These are phyloP conservation scores for Portunus trituberculatus DNA, from an alignment of 1,140 invertebrate species.

Conservation along the genomic window DNA sequence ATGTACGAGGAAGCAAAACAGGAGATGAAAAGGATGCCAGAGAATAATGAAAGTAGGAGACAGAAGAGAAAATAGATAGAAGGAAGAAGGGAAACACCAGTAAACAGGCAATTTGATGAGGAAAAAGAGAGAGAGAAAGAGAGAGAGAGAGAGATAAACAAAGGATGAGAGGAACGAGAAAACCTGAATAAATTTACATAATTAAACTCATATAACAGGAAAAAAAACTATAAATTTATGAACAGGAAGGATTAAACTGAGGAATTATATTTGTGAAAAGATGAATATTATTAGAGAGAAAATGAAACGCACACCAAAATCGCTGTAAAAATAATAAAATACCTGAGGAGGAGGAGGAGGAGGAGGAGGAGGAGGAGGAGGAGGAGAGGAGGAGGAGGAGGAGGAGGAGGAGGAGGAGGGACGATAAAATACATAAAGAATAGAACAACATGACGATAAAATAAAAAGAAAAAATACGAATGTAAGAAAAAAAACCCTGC, in stretches of 20 bases:
- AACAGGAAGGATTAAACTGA: background rate
- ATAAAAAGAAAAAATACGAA: background rate
- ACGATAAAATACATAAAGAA: too few species aligned
- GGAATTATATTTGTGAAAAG: background rate
- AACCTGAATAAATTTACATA: too few species aligned
- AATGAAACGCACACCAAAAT: background rate
- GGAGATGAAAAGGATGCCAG: background rate
- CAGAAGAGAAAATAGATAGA: background rate
- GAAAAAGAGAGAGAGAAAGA: background rate
- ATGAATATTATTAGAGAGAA: background rate
- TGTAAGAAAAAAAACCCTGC: background rate
- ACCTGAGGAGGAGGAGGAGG: too few species aligned
- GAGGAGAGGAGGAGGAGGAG: too few species aligned
- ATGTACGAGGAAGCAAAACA: background rate
- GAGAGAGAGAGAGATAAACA: background rate
- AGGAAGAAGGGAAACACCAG: background rate
- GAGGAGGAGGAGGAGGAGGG: too few species aligned
- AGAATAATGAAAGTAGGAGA: background rate
- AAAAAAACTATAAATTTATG: background rate
- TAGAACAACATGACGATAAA: background rate
- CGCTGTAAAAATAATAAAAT: too few species aligned
- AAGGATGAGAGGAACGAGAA: too few species aligned
- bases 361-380: too few species aligned
- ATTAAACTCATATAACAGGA: too few species aligned
- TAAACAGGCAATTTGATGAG: background rate